phyloP scores from a whole-genome alignment of 2,113 vertebrate species.

The Phodopus roborovskii region DNA sequence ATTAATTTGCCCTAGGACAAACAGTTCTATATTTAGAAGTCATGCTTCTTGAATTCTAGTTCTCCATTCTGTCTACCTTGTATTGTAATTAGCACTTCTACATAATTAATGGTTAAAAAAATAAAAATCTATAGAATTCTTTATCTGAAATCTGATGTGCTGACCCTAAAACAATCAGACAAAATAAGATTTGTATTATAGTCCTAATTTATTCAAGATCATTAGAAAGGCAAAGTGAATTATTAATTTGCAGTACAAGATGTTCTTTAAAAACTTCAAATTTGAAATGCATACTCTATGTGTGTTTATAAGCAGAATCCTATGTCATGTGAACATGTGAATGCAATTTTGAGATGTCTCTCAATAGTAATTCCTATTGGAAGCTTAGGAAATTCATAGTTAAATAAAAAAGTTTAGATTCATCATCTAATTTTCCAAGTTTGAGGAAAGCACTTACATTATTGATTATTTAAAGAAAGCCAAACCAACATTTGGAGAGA shows the following conservation, averaged over 20 bases:
- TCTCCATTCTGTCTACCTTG: neutral
- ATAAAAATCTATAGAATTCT: neutral
- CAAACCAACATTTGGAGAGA: neutral
- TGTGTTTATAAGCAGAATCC: neutral
- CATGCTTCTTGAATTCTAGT: neutral
- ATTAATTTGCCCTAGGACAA: neutral
- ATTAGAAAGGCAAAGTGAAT: neutral
- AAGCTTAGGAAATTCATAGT: neutral
- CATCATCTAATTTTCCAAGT: neutral
- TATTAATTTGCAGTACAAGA: neutral
- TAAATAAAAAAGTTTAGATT: slow-evolving; percentile 40
- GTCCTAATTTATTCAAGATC: neutral
- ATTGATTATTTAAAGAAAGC: slow-evolving; percentile 13
- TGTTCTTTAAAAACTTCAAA: neutral
- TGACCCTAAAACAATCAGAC: slow-evolving; percentile 5
- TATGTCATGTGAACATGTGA: neutral
- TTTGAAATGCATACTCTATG: neutral
- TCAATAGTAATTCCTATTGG: neutral
- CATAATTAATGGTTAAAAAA: neutral
- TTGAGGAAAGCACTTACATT: neutral
- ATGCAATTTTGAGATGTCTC: slow-evolving; percentile 24
- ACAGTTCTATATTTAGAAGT: neutral
- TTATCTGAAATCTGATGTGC: neutral
- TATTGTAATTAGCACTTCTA: neutral
- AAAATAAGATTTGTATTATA: neutral